phyloP scores from a whole-genome alignment of 92 coral and sea anemone genomes.

The Metridium senile region DNA sequence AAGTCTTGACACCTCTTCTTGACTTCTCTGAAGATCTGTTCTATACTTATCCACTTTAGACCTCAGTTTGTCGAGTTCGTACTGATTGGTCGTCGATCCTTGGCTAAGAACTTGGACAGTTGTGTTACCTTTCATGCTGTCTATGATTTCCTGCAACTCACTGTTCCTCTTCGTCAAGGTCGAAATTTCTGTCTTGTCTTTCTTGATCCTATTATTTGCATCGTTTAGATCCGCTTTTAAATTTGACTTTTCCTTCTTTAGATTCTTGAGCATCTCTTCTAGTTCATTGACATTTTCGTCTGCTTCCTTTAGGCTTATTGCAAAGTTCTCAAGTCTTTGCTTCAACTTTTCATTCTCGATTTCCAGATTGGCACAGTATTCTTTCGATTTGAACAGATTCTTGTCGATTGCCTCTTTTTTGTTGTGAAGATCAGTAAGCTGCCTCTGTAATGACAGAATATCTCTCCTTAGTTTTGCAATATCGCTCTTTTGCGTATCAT shows the following conservation, averaged over 20 bases:
- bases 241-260: slow-evolving; percentile 56
- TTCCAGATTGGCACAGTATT: slow-evolving; percentile 58
- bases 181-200: slow-evolving; percentile 61
- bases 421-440: slow-evolving; percentile 62
- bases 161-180: slow-evolving; percentile 39
- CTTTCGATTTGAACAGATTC: slow-evolving; percentile 47
- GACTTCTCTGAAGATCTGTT: slow-evolving; percentile 59
- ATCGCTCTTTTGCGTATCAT: slow-evolving; percentile 57
- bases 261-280: slow-evolving; percentile 46
- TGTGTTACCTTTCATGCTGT: slow-evolving; percentile 49
- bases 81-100: slow-evolving; percentile 40
- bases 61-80: slow-evolving; percentile 53
- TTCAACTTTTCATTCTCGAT: slow-evolving; percentile 53
- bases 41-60: slow-evolving; percentile 66
- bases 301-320: slow-evolving; percentile 49
- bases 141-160: slow-evolving; percentile 66
- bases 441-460: slow-evolving; percentile 52
- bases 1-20: slow-evolving; percentile 65
- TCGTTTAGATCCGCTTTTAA: slow-evolving; percentile 59
- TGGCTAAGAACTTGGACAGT: slow-evolving; percentile 27
- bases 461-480: slow-evolving; percentile 72
- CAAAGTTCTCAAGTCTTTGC: slow-evolving; percentile 49
- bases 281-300: slow-evolving; percentile 48
- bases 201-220: slow-evolving; percentile 60
- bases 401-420: slow-evolving; percentile 58